Evolutionary conservation across 2,113 vertebrate species (phyloP), one percentile per base, ranked within the genome.

Genomic region (Dasyprocta punctata): DNA sequence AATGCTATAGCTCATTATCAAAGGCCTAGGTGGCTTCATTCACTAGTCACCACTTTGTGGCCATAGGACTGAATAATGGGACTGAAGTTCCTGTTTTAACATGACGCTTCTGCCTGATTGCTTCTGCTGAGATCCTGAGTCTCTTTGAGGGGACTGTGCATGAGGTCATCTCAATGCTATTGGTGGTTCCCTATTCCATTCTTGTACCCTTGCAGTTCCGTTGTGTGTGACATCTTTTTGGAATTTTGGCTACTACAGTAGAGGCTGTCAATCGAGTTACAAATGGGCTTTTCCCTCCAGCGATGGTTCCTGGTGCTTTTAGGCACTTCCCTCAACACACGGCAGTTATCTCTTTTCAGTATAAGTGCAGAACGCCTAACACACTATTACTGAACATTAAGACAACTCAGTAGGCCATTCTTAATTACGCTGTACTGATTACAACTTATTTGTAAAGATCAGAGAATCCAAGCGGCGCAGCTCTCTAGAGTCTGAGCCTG

Each of bases 381-480:
- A 92, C 58, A 60, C 82, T 73, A 10, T 93, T 95, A 52, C 73
- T 83, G 73, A 92, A n/a, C 67, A 60, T 83, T 80, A 49, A 84
- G 49, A 78, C 80, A 83, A 78, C 73, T 89, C 60, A 49, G 58
- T 47, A 73, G 90, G 52, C 80, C 49, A 44, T 82, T 82, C 36
- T 82, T 95, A 82, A 87, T 95, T 87, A 81, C 20, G 22, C 84
- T 38, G 13, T 49, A 36, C 90, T 84, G 87, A 58, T 49, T 61
- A 87, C 65, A 44, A n/a, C 54, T 81, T 82, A 0, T 90, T 90
- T 65, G 49, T 83, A 77, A 95, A 97, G 90, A 92, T 92, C 91
- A 38, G 3, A 24, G 61, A 80, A 24, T 92, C 56, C 56, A 54
- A 77, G 77, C 22, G 54, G 78, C 88, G 91, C 84, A 89, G 80